Conservation (phyloP, 1,140 invertebrate species). For the Zaprionus ornatus region DNA sequence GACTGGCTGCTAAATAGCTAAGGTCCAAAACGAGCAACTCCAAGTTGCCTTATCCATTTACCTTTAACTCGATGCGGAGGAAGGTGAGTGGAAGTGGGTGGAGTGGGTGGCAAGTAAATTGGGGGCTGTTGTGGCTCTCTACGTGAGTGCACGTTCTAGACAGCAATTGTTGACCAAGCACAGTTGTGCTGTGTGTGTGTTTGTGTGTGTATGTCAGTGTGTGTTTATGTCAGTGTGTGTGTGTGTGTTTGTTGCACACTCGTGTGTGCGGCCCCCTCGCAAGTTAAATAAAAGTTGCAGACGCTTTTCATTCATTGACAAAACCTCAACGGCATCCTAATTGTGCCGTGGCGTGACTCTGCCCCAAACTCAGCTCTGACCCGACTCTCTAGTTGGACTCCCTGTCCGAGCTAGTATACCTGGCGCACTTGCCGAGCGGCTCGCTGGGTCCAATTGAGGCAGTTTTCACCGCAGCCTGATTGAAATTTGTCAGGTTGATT, state of each 20-base stretch:
- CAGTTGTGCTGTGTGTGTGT: constrained; percentile 6
- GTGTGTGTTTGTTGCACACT: constrained; percentile 6
- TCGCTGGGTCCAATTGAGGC: constrained; percentile 8
- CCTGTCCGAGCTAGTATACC: neutral
- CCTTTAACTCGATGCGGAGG: constrained; percentile 10
- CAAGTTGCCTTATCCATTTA: constrained; percentile 37
- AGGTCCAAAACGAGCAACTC: constrained; percentile 28
- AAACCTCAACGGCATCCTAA: constrained; percentile 74
- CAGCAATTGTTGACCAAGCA: constrained; percentile 67
- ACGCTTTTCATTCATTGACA: constrained; percentile 76
- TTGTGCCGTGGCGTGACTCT: constrained; percentile 70
- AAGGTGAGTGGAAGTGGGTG: constrained; percentile 7
- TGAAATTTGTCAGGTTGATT: constrained; percentile 74
- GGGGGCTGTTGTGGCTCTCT: constrained; percentile 25
- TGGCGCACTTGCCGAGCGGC: neutral
- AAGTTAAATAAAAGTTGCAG: constrained; percentile 76
- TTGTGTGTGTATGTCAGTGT: constrained; percentile 15
- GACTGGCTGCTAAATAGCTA: constrained; percentile 27
- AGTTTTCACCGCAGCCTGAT: constrained; percentile 67
- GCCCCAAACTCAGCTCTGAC: constrained; percentile 1
- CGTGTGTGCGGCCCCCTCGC: constrained; percentile 35
- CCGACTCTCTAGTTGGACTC: neutral
- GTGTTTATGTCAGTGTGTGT: constrained; percentile 12
- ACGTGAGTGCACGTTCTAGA: constrained; percentile 60
- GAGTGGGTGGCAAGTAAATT: neutral